Percentiles rank a stretch among this genome's conserved stretches.
Evolutionary conservation across 2,797 vertebrate species (phyloP).

Genomic region (Gephyroberyx darwinii): DNA sequence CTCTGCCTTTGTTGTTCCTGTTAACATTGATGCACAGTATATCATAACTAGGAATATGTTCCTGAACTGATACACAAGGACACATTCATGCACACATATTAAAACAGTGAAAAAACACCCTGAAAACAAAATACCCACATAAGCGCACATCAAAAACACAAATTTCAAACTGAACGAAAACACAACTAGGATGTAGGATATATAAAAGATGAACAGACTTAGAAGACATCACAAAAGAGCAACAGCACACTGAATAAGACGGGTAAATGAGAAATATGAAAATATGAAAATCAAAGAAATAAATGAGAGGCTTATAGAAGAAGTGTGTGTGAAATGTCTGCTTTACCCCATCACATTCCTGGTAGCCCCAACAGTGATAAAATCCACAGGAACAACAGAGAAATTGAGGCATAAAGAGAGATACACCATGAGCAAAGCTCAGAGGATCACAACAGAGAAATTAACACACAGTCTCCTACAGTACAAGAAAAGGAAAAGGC

Average conservation of each 20-base stretch:
- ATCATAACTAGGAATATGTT: slow-evolving; percentile 13
- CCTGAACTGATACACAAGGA: slow-evolving; percentile 16
- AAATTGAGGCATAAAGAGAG: slow-evolving; percentile 80
- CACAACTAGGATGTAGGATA: no score
- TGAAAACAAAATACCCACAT: slow-evolving; percentile 32
- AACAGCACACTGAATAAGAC: slow-evolving; percentile 29
- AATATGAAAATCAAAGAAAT: slow-evolving; percentile 35
- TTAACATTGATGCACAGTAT: slow-evolving; percentile 41
- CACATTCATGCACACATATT: slow-evolving; percentile 23
- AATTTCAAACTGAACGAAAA: background rate
- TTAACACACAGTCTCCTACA: slow-evolving; percentile 57
- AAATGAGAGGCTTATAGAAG: slow-evolving; percentile 38
- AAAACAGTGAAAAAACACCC: slow-evolving; percentile 23
- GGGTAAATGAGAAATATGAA: slow-evolving; percentile 9
- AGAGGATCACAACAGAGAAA: slow-evolving; percentile 77
- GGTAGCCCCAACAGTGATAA: slow-evolving; percentile 84
- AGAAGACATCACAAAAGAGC: slow-evolving; percentile 9
- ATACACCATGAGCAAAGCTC: slow-evolving; percentile 71
- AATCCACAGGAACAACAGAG: slow-evolving; percentile 86
- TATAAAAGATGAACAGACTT: background rate
- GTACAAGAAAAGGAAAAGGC: slow-evolving; percentile 54
- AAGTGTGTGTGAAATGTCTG: slow-evolving; percentile 65
- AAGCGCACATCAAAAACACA: slow-evolving; percentile 15
- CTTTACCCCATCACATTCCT: slow-evolving; percentile 90
- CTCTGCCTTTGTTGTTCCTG: slow-evolving; percentile 96